Evolutionary conservation across 2,113 vertebrate species (phyloP).

Genomic region (Cololabis saira): DNA sequence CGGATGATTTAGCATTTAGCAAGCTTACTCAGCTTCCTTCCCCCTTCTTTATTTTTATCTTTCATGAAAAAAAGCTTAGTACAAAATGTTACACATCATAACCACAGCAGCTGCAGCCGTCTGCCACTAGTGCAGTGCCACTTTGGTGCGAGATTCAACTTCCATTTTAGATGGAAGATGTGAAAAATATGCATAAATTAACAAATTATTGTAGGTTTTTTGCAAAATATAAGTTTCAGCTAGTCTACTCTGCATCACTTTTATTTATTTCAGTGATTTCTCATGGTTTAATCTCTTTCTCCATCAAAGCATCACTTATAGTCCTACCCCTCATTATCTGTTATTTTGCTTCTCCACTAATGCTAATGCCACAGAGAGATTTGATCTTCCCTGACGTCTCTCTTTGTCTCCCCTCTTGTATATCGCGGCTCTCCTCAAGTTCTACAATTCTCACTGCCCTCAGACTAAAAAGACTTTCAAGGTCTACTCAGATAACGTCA

Average conservation of each 20-base stretch:
- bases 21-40: too few species aligned
- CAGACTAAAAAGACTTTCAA: slow-evolving; percentile 73
- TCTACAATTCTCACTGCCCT: slow-evolving; percentile 53
- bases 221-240: not conserved
- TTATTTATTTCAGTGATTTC: slow-evolving; percentile 25
- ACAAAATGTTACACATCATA: too few species aligned
- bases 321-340: slow-evolving; percentile 28
- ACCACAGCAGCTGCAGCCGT: too few species aligned
- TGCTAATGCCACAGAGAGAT: slow-evolving; percentile 29
- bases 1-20: too few species aligned
- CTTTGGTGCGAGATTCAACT: too few species aligned
- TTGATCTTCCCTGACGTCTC: slow-evolving; percentile 40
- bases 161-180: not conserved
- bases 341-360: slow-evolving; percentile 29
- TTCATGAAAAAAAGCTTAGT: too few species aligned
- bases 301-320: slow-evolving; percentile 30
- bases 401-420: slow-evolving; percentile 57
- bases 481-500: slow-evolving; percentile 79
- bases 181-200: slow-evolving; percentile 11
- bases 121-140: too few species aligned
- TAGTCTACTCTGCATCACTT: slow-evolving; percentile 3
- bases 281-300: slow-evolving; percentile 5
- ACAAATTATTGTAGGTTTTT: not conserved
- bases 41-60: too few species aligned
- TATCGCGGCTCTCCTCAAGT: slow-evolving; percentile 27